Evolutionary conservation across 2,113 vertebrate genomes (phyloP).

Genomic region (Tetraodon nigroviridis): DNA sequence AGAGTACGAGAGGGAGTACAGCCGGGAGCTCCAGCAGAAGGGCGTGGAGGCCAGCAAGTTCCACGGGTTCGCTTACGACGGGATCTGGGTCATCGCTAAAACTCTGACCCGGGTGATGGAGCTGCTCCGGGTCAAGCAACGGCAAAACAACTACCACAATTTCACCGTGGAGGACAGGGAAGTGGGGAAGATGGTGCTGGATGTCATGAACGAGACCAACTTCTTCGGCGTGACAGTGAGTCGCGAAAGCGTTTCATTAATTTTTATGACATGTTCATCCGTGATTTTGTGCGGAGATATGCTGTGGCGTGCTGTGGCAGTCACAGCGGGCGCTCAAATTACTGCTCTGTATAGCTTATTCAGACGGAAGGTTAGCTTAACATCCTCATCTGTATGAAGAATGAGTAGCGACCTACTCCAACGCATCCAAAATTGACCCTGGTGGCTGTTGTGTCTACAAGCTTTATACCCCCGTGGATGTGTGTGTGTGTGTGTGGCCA

Average conservation of each 20-base stretch:
- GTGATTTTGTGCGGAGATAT: too few species aligned
- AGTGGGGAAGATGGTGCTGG: conserved; percentile 92
- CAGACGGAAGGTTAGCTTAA: conserved; percentile 24
- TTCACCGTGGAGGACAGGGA: conserved; percentile 93
- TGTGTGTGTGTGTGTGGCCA: background rate
- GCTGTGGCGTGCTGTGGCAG: too few species aligned
- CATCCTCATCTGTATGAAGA: conserved; percentile 23
- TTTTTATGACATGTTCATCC: too few species aligned
- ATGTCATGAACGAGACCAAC: conserved; percentile 98
- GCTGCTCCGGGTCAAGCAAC: conserved; percentile 81
- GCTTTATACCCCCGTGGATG: background rate
- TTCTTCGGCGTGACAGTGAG: conserved; percentile 98
- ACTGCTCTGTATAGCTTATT: conserved; percentile 23
- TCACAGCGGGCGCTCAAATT: conserved; percentile 10
- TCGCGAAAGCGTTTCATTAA: conserved; percentile 2
- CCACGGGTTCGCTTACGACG: conserved; percentile 96
- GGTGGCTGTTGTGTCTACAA: conserved; percentile 21
- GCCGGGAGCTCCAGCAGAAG: conserved; percentile 83
- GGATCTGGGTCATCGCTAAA: conserved; percentile 98
- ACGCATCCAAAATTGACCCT: conserved; percentile 45
- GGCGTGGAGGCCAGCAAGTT: conserved; percentile 94
- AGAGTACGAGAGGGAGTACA: conserved; percentile 94
- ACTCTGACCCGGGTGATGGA: conserved; percentile 92
- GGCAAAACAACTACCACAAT: conserved; percentile 85
- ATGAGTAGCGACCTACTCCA: conserved; percentile 41